phyloP scores from a whole-genome alignment of 2,113 vertebrate species.

The Falco punctatus region DNA sequence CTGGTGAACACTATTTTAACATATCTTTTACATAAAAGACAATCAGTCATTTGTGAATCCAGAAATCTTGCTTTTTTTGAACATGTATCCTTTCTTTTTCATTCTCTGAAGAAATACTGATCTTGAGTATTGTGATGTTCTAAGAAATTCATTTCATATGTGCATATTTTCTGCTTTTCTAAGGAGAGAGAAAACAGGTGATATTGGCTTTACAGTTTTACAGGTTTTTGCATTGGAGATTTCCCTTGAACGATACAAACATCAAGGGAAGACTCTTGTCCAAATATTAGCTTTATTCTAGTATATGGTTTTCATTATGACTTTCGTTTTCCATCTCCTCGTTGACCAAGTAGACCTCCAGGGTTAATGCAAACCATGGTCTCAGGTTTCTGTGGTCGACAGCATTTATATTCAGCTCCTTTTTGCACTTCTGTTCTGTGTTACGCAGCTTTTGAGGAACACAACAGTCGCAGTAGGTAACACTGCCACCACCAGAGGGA shows the following conservation, averaged over 20 bases:
- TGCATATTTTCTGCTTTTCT: constrained; percentile 40
- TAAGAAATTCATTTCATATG: neutral
- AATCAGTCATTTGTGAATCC: constrained; percentile 74
- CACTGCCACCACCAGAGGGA: constrained; percentile 45
- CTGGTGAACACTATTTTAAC: constrained; percentile 76
- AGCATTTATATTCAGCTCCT: constrained; percentile 6
- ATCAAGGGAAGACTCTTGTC: neutral
- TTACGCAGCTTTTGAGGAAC: constrained; percentile 22
- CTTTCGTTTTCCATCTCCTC: neutral
- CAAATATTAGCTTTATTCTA: constrained; percentile 30
- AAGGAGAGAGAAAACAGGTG: constrained; percentile 22
- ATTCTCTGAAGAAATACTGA: constrained; percentile 49
- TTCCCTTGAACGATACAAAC: neutral
- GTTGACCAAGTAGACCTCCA: neutral
- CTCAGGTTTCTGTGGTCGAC: neutral
- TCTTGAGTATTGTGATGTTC: neutral
- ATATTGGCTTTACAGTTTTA: constrained; percentile 17
- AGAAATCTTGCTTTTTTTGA: constrained; percentile 74
- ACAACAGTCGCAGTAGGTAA: constrained; percentile 37
- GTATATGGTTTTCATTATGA: neutral
- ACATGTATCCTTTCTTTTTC: constrained; percentile 64
- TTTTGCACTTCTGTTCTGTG: constrained; percentile 36
- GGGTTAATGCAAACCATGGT: neutral
- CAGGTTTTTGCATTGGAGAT: constrained; percentile 2
- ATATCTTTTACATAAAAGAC: constrained; percentile 70